A percentile compares a stretch with the other conserved stretches of the same genome.
phyloP scores from a whole-genome alignment of 2,113 vertebrate genomes.

The Burhinus oedicnemus region DNA sequence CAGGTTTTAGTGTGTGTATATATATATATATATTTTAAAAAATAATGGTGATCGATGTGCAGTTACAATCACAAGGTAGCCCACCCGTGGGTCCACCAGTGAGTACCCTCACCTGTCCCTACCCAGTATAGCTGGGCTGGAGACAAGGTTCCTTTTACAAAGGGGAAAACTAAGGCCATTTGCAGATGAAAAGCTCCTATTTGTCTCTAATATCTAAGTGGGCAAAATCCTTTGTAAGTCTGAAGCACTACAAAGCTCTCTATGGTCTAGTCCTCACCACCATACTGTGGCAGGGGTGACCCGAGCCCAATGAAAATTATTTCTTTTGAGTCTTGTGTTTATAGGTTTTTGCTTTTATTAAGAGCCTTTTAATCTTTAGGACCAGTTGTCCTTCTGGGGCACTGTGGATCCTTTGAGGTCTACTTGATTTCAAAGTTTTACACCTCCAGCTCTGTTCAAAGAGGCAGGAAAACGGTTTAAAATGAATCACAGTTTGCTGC shows the following conservation, averaged over 20 bases:
- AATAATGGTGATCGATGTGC: background rate
- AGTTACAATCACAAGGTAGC: background rate
- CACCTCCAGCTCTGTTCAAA: constrained; percentile 31
- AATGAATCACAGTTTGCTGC: background rate
- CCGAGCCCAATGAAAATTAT: background rate
- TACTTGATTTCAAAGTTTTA: constrained; percentile 14
- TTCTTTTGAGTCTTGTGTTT: constrained; percentile 1
- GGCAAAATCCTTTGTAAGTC: background rate
- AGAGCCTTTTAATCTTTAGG: background rate
- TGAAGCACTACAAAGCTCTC: background rate
- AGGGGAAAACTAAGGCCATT: background rate
- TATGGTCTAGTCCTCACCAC: background rate
- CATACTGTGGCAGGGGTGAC: rapidly evolving
- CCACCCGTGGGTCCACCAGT: background rate
- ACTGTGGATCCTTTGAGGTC: background rate
- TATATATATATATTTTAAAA: too few relatives aligned
- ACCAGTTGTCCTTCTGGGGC: background rate
- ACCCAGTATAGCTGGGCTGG: background rate
- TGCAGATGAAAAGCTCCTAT: background rate
- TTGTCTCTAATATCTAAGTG: background rate
- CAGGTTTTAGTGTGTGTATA: background rate
- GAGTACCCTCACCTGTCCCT: background rate
- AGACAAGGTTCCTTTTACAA: background rate
- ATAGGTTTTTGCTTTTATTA: background rate
- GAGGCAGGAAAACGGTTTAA: background rate